Conservation (phyloP, 1,140 invertebrate genomes). For the Trissolcus basalis region DNA sequence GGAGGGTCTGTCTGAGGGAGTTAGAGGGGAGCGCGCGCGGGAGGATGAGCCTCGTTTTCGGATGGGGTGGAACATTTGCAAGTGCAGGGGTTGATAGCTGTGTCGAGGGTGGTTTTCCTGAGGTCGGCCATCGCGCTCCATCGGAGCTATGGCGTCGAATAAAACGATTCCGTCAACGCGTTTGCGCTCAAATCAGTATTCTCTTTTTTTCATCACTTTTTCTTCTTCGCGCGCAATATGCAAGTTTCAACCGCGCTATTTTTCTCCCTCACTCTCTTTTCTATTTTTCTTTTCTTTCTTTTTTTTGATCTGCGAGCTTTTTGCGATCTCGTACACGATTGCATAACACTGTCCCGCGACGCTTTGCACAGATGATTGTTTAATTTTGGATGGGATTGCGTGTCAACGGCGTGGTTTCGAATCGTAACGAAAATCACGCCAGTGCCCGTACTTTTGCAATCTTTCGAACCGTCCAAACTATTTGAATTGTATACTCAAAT, state of each 20-base stretch:
- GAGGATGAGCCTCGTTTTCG: conserved; percentile 64
- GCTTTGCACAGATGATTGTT: conserved; percentile 11
- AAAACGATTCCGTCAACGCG: conserved; percentile 61
- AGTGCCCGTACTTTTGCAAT: too few relatives aligned
- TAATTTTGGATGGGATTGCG: conserved; percentile 21
- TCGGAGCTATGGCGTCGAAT: conserved; percentile 72
- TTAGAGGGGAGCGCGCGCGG: conserved; percentile 21
- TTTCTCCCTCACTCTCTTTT: too few relatives aligned
- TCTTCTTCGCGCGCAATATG: conserved; percentile 36
- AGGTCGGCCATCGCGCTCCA: conserved; percentile 73
- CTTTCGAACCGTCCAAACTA: too few relatives aligned
- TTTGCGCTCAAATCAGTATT: conserved; percentile 61
- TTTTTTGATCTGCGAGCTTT: conserved; percentile 23
- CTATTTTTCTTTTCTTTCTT: not conserved
- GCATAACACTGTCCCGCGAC: conserved; percentile 15
- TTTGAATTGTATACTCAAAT: too few relatives aligned
- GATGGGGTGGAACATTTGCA: conserved; percentile 64
- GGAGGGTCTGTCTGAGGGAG: conserved; percentile 54
- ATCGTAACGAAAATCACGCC: not conserved
- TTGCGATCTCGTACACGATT: conserved; percentile 6
- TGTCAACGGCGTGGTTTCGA: conserved; percentile 7
- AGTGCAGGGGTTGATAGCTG: conserved; percentile 67
- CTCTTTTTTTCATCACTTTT: conserved; percentile 48
- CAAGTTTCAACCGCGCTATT: conserved; percentile 9
- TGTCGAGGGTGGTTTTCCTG: conserved; percentile 72